Evolutionary conservation across 2,888 invertebrate species (phyloP).

Genomic region (Pandemis heparana): DNA sequence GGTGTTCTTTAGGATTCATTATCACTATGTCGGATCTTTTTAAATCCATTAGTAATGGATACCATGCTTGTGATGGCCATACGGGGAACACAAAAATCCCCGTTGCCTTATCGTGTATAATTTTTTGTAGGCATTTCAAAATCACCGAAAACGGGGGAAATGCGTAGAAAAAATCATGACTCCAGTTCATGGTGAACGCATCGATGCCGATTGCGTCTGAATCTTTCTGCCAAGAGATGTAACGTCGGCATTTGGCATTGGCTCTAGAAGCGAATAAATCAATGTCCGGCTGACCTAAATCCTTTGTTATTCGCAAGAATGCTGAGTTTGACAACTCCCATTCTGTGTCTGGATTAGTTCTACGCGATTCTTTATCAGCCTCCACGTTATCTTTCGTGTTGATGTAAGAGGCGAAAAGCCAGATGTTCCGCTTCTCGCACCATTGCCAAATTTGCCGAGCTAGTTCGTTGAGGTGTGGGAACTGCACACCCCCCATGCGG

Average conservation of each 20-base stretch:
- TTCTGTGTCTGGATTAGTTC: constrained; percentile 27
- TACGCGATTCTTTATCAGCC: constrained; percentile 27
- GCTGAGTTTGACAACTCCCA: constrained; percentile 26
- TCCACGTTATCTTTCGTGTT: not conserved
- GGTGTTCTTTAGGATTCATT: too few species aligned
- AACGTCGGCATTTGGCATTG: constrained; percentile 38
- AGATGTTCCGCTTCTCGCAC: not conserved
- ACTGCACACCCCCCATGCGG: constrained; percentile 6
- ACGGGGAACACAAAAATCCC: too few species aligned
- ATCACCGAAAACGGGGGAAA: constrained; percentile 31
- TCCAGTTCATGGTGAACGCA: constrained; percentile 15
- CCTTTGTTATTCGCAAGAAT: constrained; percentile 11
- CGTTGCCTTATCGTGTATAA: too few species aligned
- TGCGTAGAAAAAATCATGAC: constrained; percentile 32
- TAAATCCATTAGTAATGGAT: too few species aligned
- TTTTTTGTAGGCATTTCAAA: not conserved
- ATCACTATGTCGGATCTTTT: too few species aligned
- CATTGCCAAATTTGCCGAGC: not conserved
- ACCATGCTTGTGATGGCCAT: not conserved
- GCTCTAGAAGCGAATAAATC: constrained; percentile 42
- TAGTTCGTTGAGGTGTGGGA: constrained; percentile 14
- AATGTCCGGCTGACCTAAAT: constrained; percentile 37
- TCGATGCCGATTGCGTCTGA: constrained; percentile 18
- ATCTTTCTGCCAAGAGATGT: constrained; percentile 40
- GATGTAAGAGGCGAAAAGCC: not conserved